Evolutionary conservation across 2,113 vertebrate species (phyloP).

Genomic region (Seriola quinqueradiata): DNA sequence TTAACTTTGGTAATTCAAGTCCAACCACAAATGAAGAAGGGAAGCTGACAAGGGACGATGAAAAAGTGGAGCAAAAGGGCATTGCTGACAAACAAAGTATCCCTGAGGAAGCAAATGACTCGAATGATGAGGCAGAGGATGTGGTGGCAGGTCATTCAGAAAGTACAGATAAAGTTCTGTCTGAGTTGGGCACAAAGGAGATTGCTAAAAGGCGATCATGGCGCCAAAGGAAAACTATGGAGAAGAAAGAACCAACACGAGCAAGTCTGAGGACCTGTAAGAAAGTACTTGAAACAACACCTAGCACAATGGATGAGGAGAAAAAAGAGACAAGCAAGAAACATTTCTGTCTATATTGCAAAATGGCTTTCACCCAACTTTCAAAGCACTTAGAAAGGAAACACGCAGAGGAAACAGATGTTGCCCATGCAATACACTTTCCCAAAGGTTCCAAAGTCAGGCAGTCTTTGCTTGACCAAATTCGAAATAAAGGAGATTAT

Average conservation of each 20-base stretch:
- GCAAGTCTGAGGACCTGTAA: constrained; percentile 63
- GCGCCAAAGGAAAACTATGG: constrained; percentile 12
- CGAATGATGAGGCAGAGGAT: constrained; percentile 34
- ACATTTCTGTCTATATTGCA: constrained; percentile 79
- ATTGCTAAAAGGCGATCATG: not conserved
- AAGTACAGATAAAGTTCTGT: constrained; percentile 16
- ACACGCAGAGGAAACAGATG: constrained; percentile 72
- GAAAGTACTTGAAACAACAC: constrained; percentile 47
- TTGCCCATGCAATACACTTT: constrained; percentile 75
- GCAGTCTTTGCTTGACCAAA: constrained; percentile 73
- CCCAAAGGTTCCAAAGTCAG: constrained; percentile 79
- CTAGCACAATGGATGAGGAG: not conserved
- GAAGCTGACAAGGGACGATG: not conserved
- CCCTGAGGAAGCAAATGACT: constrained; percentile 20
- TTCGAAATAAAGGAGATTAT: constrained; percentile 76
- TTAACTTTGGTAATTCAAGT: constrained; percentile 27
- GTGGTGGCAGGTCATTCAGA: constrained; percentile 4
- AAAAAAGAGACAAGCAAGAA: constrained; percentile 65
- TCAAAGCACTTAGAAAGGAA: constrained; percentile 76
- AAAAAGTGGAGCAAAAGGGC: not conserved
- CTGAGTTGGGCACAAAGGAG: constrained; percentile 6
- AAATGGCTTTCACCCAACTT: constrained; percentile 71
- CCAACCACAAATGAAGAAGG: constrained; percentile 10
- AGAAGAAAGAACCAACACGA: constrained; percentile 50
- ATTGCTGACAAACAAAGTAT: not conserved